A percentile compares a stretch with the other conserved stretches of the same genome.
These are phyloP conservation scores for Sinocyclocheilus rhinocerous DNA, from an alignment of 2,113 vertebrate genomes.

Conservation along the genomic window DNA sequence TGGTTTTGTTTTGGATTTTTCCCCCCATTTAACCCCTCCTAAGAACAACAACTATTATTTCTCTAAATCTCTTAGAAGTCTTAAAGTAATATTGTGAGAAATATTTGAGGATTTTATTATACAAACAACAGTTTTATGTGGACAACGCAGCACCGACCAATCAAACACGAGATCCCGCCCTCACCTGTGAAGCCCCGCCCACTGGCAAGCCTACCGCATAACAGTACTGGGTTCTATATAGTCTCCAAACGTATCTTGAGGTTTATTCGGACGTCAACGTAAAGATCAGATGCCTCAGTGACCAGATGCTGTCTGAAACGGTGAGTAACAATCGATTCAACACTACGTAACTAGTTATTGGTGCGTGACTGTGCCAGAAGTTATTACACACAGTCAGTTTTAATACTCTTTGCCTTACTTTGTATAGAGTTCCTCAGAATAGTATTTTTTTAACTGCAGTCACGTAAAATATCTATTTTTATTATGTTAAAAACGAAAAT, in stretches of 20 bases:
- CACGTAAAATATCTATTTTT: background rate
- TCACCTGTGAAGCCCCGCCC: conserved; percentile 28
- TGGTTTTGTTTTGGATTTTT: background rate
- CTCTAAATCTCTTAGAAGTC: background rate
- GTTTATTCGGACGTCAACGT: conserved; percentile 9
- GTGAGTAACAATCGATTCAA: conserved; percentile 7
- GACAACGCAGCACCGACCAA: background rate
- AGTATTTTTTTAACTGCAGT: background rate
- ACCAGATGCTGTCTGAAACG: conserved; percentile 24
- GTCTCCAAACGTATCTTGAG: background rate
- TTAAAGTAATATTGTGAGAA: background rate
- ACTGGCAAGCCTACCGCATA: background rate
- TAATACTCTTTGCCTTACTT: background rate
- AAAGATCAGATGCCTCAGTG: background rate
- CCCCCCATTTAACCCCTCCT: background rate
- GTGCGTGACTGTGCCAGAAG: background rate
- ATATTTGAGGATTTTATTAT: background rate
- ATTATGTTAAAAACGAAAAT: background rate
- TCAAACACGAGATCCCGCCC: background rate
- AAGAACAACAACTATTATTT: background rate
- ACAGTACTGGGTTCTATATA: background rate
- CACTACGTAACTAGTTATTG: background rate
- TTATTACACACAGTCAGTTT: background rate
- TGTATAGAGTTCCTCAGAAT: background rate
- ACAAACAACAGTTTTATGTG: background rate